phyloP scores from a whole-genome alignment of 2,113 vertebrate species.

The Panthera tigris region DNA sequence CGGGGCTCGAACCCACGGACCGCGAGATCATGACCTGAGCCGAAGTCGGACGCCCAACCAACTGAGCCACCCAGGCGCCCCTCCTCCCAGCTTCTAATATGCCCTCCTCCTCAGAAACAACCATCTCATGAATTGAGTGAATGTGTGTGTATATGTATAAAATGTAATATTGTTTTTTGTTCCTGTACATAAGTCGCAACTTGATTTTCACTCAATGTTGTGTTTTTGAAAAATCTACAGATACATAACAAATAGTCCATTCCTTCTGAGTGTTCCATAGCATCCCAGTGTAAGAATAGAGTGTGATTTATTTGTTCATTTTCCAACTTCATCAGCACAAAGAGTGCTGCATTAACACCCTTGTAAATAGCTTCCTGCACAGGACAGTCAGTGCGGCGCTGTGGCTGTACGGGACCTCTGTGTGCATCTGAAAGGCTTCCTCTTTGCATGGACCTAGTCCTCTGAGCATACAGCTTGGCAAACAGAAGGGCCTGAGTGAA shows the following conservation, averaged over 20 bases:
- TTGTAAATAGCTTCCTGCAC: neutral
- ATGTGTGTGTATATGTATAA: neutral
- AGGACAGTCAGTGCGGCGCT: neutral
- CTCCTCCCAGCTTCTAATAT: neutral
- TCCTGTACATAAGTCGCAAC: neutral
- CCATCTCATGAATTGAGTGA: neutral
- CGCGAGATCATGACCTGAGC: no score
- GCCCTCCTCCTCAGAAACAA: neutral
- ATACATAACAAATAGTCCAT: neutral
- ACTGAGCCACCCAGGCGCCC: no score
- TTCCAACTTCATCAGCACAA: neutral
- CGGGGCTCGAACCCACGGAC: no score
- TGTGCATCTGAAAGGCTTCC: neutral
- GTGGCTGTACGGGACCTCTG: neutral
- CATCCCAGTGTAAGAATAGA: neutral
- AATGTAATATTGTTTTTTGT: neutral
- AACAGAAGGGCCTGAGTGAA: neutral
- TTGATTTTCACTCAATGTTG: conserved; percentile 10
- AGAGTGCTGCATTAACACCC: neutral
- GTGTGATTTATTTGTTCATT: neutral
- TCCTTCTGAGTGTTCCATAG: neutral
- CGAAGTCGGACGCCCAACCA: no score
- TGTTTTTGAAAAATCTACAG: neutral
- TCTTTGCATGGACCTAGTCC: neutral
- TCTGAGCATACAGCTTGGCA: neutral